These are phyloP conservation scores for Pagrus major DNA, from an alignment of 2,113 vertebrate species.

Conservation along the genomic window DNA sequence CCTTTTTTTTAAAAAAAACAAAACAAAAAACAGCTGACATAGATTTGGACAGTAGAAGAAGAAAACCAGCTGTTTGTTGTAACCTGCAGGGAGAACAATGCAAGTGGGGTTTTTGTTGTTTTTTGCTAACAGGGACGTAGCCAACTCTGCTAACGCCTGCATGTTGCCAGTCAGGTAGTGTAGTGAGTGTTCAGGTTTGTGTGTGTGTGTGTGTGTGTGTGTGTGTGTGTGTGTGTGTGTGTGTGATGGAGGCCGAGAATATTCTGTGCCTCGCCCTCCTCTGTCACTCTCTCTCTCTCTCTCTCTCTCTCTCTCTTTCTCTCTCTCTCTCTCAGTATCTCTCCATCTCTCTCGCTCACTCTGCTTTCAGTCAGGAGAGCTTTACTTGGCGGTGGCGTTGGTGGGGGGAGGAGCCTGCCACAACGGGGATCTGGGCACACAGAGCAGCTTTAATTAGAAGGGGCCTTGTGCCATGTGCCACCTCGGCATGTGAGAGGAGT, in stretches of 20 bases:
- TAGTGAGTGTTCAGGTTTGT: slow-evolving; percentile 39
- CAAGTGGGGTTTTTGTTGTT: slow-evolving; percentile 15
- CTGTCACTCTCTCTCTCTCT: slow-evolving; percentile 40
- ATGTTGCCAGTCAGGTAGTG: slow-evolving; percentile 18
- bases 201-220: slow-evolving; percentile 53
- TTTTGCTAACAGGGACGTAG: slow-evolving; percentile 44
- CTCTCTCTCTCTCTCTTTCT: slow-evolving; percentile 58
- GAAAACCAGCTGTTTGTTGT: neutral
- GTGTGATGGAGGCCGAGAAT: slow-evolving; percentile 59
- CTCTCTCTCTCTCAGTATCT: slow-evolving; percentile 47
- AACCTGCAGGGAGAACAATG: slow-evolving; percentile 56
- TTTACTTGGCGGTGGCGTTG: slow-evolving; percentile 56
- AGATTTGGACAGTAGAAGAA: slow-evolving; percentile 33
- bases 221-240: slow-evolving; percentile 46
- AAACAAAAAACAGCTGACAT: neutral
- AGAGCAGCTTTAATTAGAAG: slow-evolving; percentile 84
- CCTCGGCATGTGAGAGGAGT: slow-evolving; percentile 52
- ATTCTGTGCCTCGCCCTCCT: slow-evolving; percentile 39
- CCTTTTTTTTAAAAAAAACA: too few relatives aligned
- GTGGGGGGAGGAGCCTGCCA: slow-evolving; percentile 74
- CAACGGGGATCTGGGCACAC: slow-evolving; percentile 75
- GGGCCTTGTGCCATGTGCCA: slow-evolving; percentile 77
- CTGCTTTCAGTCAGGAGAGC: slow-evolving; percentile 55
- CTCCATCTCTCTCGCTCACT: slow-evolving; percentile 50
- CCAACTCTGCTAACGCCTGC: slow-evolving; percentile 24